Conservation (phyloP, 2,888 invertebrate species). For the Argynnis bischoffii region DNA sequence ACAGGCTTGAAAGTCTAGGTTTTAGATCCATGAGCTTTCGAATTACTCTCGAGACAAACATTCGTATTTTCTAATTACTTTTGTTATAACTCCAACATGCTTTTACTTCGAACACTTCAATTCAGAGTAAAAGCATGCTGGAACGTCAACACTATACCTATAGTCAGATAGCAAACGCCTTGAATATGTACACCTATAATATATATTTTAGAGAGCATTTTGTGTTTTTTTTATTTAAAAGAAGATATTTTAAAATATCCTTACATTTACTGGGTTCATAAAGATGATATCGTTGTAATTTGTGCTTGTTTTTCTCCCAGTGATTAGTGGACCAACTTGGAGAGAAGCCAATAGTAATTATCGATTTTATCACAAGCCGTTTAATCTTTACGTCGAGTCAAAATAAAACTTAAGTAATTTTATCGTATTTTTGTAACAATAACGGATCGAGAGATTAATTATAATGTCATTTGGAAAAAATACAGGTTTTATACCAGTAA, state of each 20-base stretch:
- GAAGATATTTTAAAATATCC: not conserved
- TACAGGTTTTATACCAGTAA: not conserved
- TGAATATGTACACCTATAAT: no score
- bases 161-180: no score
- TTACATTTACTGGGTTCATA: constrained; percentile 11
- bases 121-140: no score
- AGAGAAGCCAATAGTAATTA: constrained; percentile 49
- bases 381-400: constrained; percentile 26
- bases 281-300: constrained; percentile 63
- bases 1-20: no score
- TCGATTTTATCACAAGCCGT: constrained; percentile 46
- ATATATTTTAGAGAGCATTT: no score
- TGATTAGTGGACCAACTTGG: constrained; percentile 55
- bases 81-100: no score
- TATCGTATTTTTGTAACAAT: not conserved
- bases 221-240: no score
- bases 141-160: no score
- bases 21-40: no score
- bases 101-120: no score
- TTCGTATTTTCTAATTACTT: no score
- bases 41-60: no score
- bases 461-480: not conserved
- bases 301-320: constrained; percentile 57
- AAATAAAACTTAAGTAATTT: constrained; percentile 28
- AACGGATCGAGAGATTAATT: not conserved